These are phyloP conservation scores for Alethe castanea DNA, from an alignment of 2,113 vertebrate genomes.

Conservation along the genomic window DNA sequence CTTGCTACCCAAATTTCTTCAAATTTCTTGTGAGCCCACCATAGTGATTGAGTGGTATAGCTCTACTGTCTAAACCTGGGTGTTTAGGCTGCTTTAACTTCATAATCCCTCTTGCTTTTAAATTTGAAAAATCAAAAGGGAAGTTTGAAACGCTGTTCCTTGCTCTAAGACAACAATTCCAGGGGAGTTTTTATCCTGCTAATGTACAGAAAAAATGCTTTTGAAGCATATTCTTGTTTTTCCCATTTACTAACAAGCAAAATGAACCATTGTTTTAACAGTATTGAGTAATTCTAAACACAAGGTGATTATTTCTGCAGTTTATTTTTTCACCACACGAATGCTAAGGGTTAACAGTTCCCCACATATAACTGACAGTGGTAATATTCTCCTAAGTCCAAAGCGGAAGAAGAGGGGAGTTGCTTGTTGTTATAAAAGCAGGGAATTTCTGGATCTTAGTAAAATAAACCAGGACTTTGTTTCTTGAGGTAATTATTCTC, in stretches of 20 bases:
- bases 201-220: not conserved
- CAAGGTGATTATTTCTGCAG: not conserved
- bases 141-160: not conserved
- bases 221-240: not conserved
- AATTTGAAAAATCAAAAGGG: not conserved
- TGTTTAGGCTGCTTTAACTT: not conserved
- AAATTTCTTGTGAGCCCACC: not conserved
- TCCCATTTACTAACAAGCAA: not conserved
- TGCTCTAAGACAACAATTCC: not conserved
- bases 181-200: not conserved
- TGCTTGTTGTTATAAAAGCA: constrained; percentile 66
- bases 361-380: constrained; percentile 28
- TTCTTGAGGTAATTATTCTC: constrained; percentile 80
- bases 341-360: constrained; percentile 35
- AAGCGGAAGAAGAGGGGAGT: constrained; percentile 67
- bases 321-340: not conserved
- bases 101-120: not conserved
- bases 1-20: not conserved
- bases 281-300: not conserved
- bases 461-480: constrained; percentile 80
- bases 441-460: constrained; percentile 76
- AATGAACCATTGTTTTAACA: not conserved
- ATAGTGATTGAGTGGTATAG: accelerated
- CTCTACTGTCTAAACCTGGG: not conserved
- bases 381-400: constrained; percentile 63